Base-by-base conservation (phyloP, 2,113 vertebrate species). In the Nothoprocta pentlandii region DNA sequence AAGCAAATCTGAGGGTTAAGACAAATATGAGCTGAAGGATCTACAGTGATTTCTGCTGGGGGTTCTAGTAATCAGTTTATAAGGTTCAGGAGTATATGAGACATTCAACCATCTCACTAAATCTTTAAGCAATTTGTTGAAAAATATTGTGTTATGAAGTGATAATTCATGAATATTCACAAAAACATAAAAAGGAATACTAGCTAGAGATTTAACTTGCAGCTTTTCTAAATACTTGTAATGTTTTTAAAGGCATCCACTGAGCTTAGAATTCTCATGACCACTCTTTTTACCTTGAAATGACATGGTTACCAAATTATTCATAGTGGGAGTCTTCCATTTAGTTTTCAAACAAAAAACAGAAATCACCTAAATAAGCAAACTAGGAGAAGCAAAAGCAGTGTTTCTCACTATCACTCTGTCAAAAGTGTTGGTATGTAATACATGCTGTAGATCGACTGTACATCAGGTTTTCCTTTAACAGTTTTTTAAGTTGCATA, bases 281-380 rank as follows among this genome's bases (percentile, higher is more conserved):
- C n/a, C 46, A 14, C 77, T 86, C 8, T 80, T 88, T 85, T 25
- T 2, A 30, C 63, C 87, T 90, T 63, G 20, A 92, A 80, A 87
- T 32, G 5, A 75, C 47, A 67, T 36, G 7, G 2, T 80, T 80
- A 44, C 46, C n/a, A 32, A 73, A 49, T 85, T 74, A 74, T 61
- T 87, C 6, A 10, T 23, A 6, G 30, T 32, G 16, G 61, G 46
- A 59, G 10, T 80, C 84, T 73, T 73, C 44, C 34, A 44, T 53
- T 13, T 11, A 5, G 2, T 44, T 3, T 34, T 90, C 87, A 73
- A 92, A 20, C 21, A 76, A 62, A 16, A 80, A 79, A 44, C 5
- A 21, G 25, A 83, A 93, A 64, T 20, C n/a, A 47, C 32, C 32
- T 58, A 86, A 79, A 54, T 54, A 26, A 54, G 71, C 22, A 51